Evolutionary conservation across 2,888 invertebrate genomes (phyloP).

Genomic region (Eucriotettix oculatus): DNA sequence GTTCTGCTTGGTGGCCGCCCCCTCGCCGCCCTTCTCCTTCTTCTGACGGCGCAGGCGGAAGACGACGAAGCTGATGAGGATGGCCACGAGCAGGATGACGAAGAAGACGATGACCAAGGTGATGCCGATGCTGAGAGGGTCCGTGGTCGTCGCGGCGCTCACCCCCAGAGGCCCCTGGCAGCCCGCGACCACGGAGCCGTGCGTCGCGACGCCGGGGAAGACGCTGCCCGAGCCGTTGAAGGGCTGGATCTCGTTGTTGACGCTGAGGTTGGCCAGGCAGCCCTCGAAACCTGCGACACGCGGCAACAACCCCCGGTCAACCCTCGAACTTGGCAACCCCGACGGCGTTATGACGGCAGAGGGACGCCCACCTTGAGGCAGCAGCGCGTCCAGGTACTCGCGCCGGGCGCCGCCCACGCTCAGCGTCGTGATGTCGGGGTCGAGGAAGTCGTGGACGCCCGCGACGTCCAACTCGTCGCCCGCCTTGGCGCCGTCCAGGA

Average conservation of each 20-base stretch:
- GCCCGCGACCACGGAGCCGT: slow-evolving; percentile 56
- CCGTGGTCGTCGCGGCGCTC: slow-evolving; percentile 60
- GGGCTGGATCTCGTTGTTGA: slow-evolving; percentile 80
- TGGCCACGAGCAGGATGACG: slow-evolving; percentile 72
- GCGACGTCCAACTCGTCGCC: slow-evolving; percentile 77
- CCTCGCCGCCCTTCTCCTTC: slow-evolving; percentile 66
- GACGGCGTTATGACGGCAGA: too few species aligned
- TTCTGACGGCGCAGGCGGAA: slow-evolving; percentile 76
- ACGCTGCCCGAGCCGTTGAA: slow-evolving; percentile 76
- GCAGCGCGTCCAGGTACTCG: neutral
- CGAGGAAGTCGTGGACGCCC: slow-evolving; percentile 80
- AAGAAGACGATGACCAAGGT: slow-evolving; percentile 90
- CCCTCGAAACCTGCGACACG: slow-evolving; percentile 55
- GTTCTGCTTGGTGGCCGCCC: slow-evolving; percentile 62
- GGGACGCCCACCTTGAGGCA: neutral
- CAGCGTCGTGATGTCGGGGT: slow-evolving; percentile 72
- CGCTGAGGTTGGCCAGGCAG: slow-evolving; percentile 73
- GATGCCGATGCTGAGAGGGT: slow-evolving; percentile 81
- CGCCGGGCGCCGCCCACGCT: slow-evolving; percentile 40
- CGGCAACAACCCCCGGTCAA: too few species aligned
- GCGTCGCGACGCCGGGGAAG: slow-evolving; percentile 48
- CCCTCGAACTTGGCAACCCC: too few species aligned
- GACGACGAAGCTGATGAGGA: slow-evolving; percentile 80
- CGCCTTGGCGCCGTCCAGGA: slow-evolving; percentile 50
- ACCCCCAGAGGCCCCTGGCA: slow-evolving; percentile 57